Base-by-base conservation (phyloP, 2,113 vertebrate genomes). In the Alaudala cheleensis region DNA sequence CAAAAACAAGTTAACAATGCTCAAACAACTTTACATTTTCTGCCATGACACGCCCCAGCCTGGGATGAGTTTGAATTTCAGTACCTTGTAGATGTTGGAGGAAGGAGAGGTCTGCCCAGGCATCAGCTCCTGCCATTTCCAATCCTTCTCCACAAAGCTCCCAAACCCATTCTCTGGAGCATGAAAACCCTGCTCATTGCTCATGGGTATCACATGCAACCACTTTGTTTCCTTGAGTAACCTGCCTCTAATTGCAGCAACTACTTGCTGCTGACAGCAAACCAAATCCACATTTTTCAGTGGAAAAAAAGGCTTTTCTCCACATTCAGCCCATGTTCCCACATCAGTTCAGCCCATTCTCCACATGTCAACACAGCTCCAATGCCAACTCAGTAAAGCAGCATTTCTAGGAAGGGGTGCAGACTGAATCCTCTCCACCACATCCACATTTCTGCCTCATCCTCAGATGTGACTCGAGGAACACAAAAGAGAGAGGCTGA, bases 1-100 rank as follows among this genome's bases (percentile, higher is more conserved):
- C 80, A 96, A 97, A 96, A 98, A 67, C 95, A 97, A 97, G 98
- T 98, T 98, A 98, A 97, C 97, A 96, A 88, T 95, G 93, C 92
- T 96, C 92, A 93, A 95, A 92, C 86, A 97, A 97, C 96, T 97
- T 90, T 10, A 37, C 42, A 90, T 96, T 74, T 96, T 72, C 86
- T 89, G 64, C 78, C 64, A 65, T 40, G 73, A 64, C 21, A 40
- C 86, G 94, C 79, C 97, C 92, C 24, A 29, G 97, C 69, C 92
- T 91, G 86, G 74, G 86, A 77, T n/a, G 54, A 91, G 94, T 85
- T 85, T 81, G 40, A 64, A 90, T 95, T 96, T 78, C 60, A 60
- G 50, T 49, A 83, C 20, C 44, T 50, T 28, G 66, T 3, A 34
- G 26, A 50, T 13, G 53, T 23, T 1, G 28, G 72, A 65, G 20